phyloP scores from a whole-genome alignment of 2,797 vertebrate genomes.

The Pipistrellus kuhlii region DNA sequence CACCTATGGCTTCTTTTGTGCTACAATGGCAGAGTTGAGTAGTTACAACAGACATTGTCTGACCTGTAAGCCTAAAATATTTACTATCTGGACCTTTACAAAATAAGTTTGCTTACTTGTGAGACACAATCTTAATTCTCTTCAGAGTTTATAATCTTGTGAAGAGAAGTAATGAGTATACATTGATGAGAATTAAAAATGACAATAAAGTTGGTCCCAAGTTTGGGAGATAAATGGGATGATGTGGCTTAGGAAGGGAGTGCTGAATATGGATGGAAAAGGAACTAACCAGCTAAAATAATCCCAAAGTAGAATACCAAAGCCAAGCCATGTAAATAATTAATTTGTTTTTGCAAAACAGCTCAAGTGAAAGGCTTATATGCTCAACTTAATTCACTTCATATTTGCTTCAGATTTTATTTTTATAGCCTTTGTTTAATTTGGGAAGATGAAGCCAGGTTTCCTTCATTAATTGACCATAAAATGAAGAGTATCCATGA shows the following conservation, averaged over 20 bases:
- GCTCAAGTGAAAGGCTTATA: not conserved
- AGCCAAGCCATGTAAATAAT: not conserved
- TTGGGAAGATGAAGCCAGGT: not conserved
- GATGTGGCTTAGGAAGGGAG: not conserved
- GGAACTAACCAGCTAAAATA: rapidly evolving
- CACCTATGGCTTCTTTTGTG: not conserved
- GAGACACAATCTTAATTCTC: not conserved
- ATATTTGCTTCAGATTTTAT: not conserved
- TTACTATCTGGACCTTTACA: not conserved
- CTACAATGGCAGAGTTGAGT: not conserved
- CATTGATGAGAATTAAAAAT: not conserved
- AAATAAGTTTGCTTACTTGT: not conserved
- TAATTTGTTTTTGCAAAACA: not conserved
- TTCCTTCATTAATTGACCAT: not conserved
- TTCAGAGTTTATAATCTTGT: not conserved
- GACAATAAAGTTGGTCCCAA: not conserved
- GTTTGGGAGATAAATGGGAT: not conserved
- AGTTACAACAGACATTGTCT: not conserved
- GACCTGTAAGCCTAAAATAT: not conserved
- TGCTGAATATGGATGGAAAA: not conserved
- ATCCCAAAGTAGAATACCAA: not conserved
- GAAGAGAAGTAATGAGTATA: not conserved
- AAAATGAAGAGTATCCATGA: not conserved
- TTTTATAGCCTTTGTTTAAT: not conserved
- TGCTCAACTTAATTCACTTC: not conserved